A percentile compares a stretch with the other conserved stretches of the same genome.
These are phyloP conservation scores for Dolichotis patagonum DNA, from an alignment of 2,113 vertebrate genomes.

Conservation along the genomic window DNA sequence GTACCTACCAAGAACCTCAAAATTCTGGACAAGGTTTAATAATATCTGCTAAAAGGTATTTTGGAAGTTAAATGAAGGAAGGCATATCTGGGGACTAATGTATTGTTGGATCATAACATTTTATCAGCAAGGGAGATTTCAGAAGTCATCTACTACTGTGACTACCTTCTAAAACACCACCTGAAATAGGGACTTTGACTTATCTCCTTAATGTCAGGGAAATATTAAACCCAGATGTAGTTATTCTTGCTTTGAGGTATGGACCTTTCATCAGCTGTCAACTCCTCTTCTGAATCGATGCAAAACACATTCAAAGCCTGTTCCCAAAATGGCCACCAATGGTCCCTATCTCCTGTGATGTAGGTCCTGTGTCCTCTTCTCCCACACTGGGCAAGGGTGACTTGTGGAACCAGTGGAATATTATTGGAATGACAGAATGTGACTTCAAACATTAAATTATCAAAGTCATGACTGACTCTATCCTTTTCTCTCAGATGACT, in stretches of 20 bases:
- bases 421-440: background rate
- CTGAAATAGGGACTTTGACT: background rate
- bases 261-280: background rate
- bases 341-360: background rate
- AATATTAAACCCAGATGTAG: background rate
- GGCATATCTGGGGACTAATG: background rate
- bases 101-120: background rate
- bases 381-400: background rate
- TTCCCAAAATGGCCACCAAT: fast-evolving
- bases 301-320: background rate
- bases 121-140: background rate
- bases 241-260: background rate
- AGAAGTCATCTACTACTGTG: background rate
- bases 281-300: background rate
- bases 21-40: background rate
- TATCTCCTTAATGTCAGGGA: background rate
- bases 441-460: background rate
- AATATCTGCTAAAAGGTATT: background rate
- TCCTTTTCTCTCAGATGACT: background rate
- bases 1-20: background rate
- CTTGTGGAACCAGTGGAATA: background rate
- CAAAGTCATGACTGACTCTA: background rate
- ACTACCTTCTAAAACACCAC: background rate
- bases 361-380: background rate
- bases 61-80: background rate